These are phyloP conservation scores for Cirrhinus mrigala DNA, from an alignment of 2,797 vertebrate genomes.

Conservation along the genomic window DNA sequence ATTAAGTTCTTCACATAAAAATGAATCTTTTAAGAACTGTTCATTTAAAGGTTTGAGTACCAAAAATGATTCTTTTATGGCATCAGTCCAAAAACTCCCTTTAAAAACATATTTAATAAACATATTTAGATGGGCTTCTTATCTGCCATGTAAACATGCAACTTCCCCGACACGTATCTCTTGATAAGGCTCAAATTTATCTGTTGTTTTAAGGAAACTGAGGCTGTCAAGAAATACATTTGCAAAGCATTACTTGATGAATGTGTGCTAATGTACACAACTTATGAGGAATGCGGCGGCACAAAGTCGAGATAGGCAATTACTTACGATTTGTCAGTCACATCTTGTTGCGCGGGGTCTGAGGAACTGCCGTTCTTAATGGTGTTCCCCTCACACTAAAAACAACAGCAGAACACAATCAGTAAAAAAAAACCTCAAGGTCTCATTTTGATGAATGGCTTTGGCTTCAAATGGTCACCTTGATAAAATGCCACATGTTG, in stretches of 20 bases:
- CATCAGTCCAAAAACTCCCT: not conserved
- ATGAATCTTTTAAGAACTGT: not conserved
- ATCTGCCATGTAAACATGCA: constrained; percentile 68
- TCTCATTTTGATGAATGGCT: constrained; percentile 19
- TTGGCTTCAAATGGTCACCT: constrained; percentile 1
- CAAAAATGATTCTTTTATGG: not conserved
- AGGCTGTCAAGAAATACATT: constrained; percentile 44
- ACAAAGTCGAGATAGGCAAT: not conserved
- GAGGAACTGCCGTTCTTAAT: constrained; percentile 77
- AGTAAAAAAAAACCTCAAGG: not conserved
- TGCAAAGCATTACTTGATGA: constrained; percentile 15
- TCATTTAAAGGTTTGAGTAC: not conserved
- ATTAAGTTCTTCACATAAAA: not conserved
- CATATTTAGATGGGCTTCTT: constrained; percentile 64
- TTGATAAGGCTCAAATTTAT: constrained; percentile 47
- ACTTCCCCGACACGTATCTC: constrained; percentile 59
- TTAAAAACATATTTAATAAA: constrained; percentile 21
- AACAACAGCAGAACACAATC: constrained; percentile 4
- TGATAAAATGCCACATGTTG: not conserved
- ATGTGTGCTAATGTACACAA: not conserved
- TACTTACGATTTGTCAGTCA: constrained; percentile 87
- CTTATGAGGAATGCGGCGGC: constrained; percentile 14
- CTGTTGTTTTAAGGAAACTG: constrained; percentile 64
- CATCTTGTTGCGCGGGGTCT: constrained; percentile 76
- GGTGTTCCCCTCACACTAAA: constrained; percentile 87